These are phyloP conservation scores for Botrylloides violaceus DNA, from an alignment of 23 tunicate genomes.

Conservation along the genomic window DNA sequence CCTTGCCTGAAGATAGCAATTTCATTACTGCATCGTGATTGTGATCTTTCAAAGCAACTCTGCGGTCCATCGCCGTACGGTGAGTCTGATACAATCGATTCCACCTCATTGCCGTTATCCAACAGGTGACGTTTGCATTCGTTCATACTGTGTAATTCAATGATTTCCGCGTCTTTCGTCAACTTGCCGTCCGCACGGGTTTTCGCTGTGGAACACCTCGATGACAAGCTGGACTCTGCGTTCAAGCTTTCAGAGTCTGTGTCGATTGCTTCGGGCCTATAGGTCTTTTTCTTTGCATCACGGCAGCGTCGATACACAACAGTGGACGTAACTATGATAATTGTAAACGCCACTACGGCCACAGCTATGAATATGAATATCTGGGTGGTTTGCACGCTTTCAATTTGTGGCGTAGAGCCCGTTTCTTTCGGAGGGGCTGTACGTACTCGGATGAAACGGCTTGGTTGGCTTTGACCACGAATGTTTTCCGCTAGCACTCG, in stretches of 20 bases:
- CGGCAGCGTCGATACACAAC: slow-evolving; percentile 2
- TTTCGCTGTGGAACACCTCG: background rate
- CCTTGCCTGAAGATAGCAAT: background rate
- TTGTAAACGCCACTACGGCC: background rate
- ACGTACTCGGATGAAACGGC: background rate
- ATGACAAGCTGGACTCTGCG: slow-evolving; percentile 18
- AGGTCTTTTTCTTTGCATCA: background rate
- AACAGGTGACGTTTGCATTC: background rate
- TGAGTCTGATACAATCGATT: background rate
- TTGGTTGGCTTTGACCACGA: slow-evolving; percentile 23
- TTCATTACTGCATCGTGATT: background rate
- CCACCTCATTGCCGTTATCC: background rate
- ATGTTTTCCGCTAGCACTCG: slow-evolving; percentile 22
- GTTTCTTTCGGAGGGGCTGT: background rate
- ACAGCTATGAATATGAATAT: background rate
- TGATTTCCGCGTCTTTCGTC: background rate
- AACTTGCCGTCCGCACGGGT: background rate
- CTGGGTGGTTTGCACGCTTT: background rate
- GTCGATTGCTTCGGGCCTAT: slow-evolving; percentile 5
- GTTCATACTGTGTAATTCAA: background rate
- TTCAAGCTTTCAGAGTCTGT: slow-evolving; percentile 14
- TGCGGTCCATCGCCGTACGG: background rate
- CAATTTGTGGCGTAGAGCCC: background rate
- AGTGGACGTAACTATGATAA: background rate
- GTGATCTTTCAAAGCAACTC: slow-evolving; percentile 1